phyloP scores from a whole-genome alignment of 1,140 invertebrate genomes.

The Drosophila sp. region DNA sequence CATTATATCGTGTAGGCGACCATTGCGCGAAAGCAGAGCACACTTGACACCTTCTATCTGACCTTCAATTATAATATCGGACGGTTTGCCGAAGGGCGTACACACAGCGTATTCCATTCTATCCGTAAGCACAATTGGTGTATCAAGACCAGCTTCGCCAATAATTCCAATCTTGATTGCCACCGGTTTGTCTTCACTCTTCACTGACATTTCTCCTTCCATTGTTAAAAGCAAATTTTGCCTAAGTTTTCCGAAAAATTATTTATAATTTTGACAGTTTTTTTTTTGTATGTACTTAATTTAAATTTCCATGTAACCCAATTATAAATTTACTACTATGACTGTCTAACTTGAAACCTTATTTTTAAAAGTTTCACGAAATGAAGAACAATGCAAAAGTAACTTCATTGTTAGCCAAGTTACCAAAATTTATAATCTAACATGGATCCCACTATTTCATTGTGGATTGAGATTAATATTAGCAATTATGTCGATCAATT shows the following conservation, averaged over 20 bases:
- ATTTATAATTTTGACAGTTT: slow-evolving; percentile 9
- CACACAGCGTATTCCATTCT: slow-evolving; percentile 86
- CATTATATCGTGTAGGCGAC: slow-evolving; percentile 91
- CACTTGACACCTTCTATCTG: slow-evolving; percentile 88
- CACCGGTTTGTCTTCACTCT: slow-evolving; percentile 16
- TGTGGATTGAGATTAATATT: neutral
- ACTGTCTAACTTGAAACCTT: too few species aligned
- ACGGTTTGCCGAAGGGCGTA: slow-evolving; percentile 95
- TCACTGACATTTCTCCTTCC: slow-evolving; percentile 25
- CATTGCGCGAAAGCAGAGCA: slow-evolving; percentile 95
- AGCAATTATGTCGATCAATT: slow-evolving; percentile 11
- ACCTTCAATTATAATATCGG: slow-evolving; percentile 91
- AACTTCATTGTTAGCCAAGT: too few species aligned
- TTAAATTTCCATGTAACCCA: neutral
- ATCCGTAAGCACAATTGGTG: slow-evolving; percentile 91
- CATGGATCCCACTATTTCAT: too few species aligned
- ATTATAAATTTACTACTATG: too few species aligned
- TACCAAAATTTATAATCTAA: too few species aligned
- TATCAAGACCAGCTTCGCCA: slow-evolving; percentile 95
- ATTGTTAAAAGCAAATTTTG: slow-evolving; percentile 45
- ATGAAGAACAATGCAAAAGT: too few species aligned
- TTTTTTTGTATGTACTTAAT: neutral
- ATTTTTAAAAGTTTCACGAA: too few species aligned
- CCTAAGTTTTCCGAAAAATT: slow-evolving; percentile 5
- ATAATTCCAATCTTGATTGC: slow-evolving; percentile 94